Percentiles rank a stretch among this genome's conserved stretches.
Evolutionary conservation across 2,113 vertebrate genomes (phyloP).

Genomic region (Silurus meridionalis): DNA sequence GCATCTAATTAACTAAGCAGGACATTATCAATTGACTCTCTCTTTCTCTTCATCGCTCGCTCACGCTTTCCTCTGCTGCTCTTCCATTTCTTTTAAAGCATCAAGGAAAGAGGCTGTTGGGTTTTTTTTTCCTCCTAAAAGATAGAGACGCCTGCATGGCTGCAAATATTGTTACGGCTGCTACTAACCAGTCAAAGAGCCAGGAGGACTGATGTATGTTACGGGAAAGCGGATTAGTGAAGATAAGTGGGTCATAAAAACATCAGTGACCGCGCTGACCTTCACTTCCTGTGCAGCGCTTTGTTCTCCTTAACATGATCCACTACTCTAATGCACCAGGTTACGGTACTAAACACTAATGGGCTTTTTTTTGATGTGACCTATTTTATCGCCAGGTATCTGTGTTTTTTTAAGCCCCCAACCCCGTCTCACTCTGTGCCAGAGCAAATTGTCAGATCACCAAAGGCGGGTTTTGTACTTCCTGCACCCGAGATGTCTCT

Average conservation of each 20-base stretch:
- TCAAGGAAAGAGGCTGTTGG: not conserved
- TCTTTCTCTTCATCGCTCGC: not conserved
- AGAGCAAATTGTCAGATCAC: not conserved
- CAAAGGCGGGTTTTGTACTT: not conserved
- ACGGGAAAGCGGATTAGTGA: slow-evolving; percentile 30
- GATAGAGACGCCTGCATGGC: slow-evolving; percentile 10
- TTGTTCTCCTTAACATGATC: slow-evolving; percentile 13
- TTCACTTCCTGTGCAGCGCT: slow-evolving; percentile 39
- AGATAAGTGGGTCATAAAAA: slow-evolving; percentile 36
- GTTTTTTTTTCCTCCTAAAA: not conserved
- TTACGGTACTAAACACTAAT: not conserved
- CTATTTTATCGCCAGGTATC: not conserved
- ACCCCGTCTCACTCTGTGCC: not conserved
- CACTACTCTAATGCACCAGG: not conserved
- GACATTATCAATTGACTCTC: slow-evolving; percentile 50
- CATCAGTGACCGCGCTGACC: slow-evolving; percentile 18
- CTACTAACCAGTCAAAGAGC: slow-evolving; percentile 11
- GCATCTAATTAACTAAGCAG: slow-evolving; percentile 44
- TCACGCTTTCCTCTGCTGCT: not conserved
- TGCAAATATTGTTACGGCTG: not conserved
- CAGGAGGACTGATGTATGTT: slow-evolving; percentile 12
- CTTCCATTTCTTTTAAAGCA: slow-evolving; percentile 4
- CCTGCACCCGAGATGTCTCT: not conserved
- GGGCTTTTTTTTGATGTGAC: not conserved
- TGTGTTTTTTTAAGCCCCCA: not conserved